Evolutionary conservation across 2,113 vertebrate species (phyloP), one percentile per base, ranked within the genome.

Genomic region (Saimiri boliviensis): DNA sequence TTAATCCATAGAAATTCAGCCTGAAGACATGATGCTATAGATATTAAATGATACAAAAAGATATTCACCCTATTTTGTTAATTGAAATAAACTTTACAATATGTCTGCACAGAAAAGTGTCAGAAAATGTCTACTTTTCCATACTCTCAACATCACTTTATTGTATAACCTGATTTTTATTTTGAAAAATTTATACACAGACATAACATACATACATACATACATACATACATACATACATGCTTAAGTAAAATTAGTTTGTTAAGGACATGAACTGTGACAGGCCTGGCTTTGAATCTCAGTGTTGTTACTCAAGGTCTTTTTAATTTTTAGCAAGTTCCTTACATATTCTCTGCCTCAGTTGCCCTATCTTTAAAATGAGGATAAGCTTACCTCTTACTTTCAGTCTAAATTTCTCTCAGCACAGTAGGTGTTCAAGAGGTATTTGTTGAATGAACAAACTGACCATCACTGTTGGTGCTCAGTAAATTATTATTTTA

Each of bases 41-140:
- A 76, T 82, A 86, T 45, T 80, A 79, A 79, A 79, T 86, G n/a
- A 40, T 54, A 40, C 27, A 83, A 23, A 66, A 94, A 95, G 27
- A 81, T 84, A 45, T 42, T 94, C 40, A 89, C 0, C 6, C 93
- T 79, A 83, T 94, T 97, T 91, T 82, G 66, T 68, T 81, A 84
- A 66, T 70, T 92, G 49, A 94, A 86, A 84, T 70, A 80, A 95
- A 81, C 42, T 81, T 76, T 83, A 52, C 3, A 42, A 54, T 37
- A 58, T 9, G 0, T 87, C 56, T 56, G 8, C 71, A 76, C 1
- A 68, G 20, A 74, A 86, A 35, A 54, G 37, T 25, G 54, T 87
- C 23, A 86, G 23, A 89, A n/a, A 63, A 70, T 45, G 9, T 52
- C 54, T 76, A 5, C 86, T 96, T 96, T 52, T 54, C 14, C 5